Base-by-base conservation (phyloP, 2,797 vertebrate genomes). In the Rhabdomys pumilio region DNA sequence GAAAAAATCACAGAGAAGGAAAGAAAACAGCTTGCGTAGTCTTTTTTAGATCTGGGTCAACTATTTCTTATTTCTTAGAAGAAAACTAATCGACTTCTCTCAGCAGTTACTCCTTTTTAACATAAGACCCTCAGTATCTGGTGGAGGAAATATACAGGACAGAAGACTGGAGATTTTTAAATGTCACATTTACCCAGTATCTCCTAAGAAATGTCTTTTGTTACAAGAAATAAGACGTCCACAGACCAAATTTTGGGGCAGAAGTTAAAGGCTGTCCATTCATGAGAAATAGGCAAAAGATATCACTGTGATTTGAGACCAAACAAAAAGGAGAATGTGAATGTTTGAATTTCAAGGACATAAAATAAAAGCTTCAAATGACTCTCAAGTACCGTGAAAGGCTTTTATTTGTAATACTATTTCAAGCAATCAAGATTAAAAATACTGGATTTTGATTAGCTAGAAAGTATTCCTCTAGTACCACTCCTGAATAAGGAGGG, bases 71-170 rank as follows among this genome's bases (percentile, higher is more conserved):
- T 9, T 44, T 44, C 44, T 44, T 44, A 44, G 92, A 92, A 96
- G 92, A 91, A 96, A 92, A 92, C 89, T 22, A 95, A 95, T 96
- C 53, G 0, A 89, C 84, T 85, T 95, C 87, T 90, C 90, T 95
- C 47, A 63, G 90, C 88, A 88, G 87, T 96, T 81, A 93, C 92
- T 96, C 91, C 85, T 91, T 97, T 97, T 97, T 96, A 97, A 88
- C 65, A 91, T 61, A 93, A 94, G 61, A 38, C 53, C 93, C 29
- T 82, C 93, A 12, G 81, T 41, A 44, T 26, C 59, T 84, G 41
- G 38, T 84, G 17, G 82, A 47, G 10, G 26, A 65, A 47, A 65
- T 7, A 81, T 38, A n/a, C 24, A 84, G 5, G 29, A 65, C 41
- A 65, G 41, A 31, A 65, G 17, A 34, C 17, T 44, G 13, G 38